Base-by-base conservation (phyloP, 2,888 invertebrate species). In the Agrilus biguttatus region DNA sequence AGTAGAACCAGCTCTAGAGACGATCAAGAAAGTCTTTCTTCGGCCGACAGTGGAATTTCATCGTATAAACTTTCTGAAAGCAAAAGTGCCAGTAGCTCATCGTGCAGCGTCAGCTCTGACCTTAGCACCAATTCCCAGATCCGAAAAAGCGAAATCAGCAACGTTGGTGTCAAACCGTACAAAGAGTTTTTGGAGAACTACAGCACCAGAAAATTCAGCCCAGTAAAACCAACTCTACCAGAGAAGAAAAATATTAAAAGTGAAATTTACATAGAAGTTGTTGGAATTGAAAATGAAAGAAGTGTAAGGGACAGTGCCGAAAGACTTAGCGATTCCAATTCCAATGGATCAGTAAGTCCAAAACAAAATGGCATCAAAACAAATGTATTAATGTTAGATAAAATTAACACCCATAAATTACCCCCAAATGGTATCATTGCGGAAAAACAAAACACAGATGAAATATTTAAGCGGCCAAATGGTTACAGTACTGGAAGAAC, bases 211-310 rank as follows among this genome's bases (percentile, higher is more conserved):
- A 56, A 54, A 40, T 56, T 50, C 40, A 50, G 49, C 39, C 49
- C 58, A 2, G 57, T 57, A 7, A 55, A 53, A 43, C 54, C 55
- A 5, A 35, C 33, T 4, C 33, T 38, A n/a, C 33, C 38, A n/a
- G 44, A 49, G 35, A 47, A 48, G 36, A 49, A 49, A 38, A 47
- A 46, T 19, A 54, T 57, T 32, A 59, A 57, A 50, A 59, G 57
- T 14, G 61, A 61, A 50, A 54, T 61, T 46, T 58, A 55, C 40
- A 56, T 61, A 33, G 53, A 61, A 46, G 57, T 62, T 33, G 51
- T 49, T 42, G 47, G 32, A 40, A 8, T 8, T 2, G 32, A 28
- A 32, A 40, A 32, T 28, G 32, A 7, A 35, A 23, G 4, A 4
- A 17, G 4, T 17, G 17, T 2, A 17, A 17, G 17, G 17, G 4